phyloP scores from a whole-genome alignment of 2,888 invertebrate genomes.

The Apodemia mormo region DNA sequence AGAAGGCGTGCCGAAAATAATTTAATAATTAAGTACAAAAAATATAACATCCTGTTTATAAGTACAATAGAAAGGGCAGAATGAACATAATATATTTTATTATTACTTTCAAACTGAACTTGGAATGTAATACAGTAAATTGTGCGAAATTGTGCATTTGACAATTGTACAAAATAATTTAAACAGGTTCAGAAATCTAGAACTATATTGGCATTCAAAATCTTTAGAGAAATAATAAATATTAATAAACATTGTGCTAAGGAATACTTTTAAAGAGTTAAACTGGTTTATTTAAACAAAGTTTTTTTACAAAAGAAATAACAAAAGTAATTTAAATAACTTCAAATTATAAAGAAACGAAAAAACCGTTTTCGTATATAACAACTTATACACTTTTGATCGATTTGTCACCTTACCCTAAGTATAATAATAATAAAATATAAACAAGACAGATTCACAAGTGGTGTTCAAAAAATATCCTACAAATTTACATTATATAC shows the following conservation, averaged over 20 bases:
- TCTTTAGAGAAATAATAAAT: neutral
- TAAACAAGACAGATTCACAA: conserved; percentile 60
- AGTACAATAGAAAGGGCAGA: conserved; percentile 30
- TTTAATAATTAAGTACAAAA: conserved; percentile 26
- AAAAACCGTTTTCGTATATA: conserved; percentile 19
- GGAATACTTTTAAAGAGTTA: neutral
- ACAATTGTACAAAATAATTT: neutral
- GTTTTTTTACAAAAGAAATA: conserved; percentile 6
- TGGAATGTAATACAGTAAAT: conserved; percentile 44
- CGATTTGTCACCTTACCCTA: conserved; percentile 31
- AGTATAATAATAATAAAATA: conserved; percentile 32
- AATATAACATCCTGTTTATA: conserved; percentile 31
- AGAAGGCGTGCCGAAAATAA: neutral
- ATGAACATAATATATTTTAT: neutral
- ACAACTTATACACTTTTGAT: conserved; percentile 35
- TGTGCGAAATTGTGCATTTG: conserved; percentile 41
- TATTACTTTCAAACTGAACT: conserved; percentile 22
- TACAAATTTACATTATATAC: conserved; percentile 79
- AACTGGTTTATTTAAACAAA: neutral
- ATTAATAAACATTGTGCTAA: neutral
- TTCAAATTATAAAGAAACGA: conserved; percentile 21
- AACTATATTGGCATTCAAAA: neutral
- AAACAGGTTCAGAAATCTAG: conserved; percentile 6
- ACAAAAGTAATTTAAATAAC: conserved; percentile 20
- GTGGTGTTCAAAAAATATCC: conserved; percentile 57